Base-by-base conservation (phyloP, 2,113 vertebrate genomes). In the Thymallus thymallus region DNA sequence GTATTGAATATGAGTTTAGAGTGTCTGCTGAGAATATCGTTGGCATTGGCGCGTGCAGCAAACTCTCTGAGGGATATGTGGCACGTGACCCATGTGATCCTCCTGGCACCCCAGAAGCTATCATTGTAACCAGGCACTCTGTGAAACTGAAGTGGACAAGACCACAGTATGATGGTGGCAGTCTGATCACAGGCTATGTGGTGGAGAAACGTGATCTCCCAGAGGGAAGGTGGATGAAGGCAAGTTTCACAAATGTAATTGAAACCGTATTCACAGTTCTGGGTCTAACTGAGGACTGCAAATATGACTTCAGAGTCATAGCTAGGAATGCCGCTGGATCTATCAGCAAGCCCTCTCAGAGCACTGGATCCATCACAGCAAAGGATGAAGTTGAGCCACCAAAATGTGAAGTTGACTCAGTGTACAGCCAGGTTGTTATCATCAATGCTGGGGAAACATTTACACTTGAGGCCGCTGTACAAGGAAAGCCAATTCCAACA, bases 201-300 rank as follows among this genome's bases (percentile, higher is more conserved):
- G 95, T 99, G 77, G 98, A 99, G 87, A 98, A 98, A 88, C 94
- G 95, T 80, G 94, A 99, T 78, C 93, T 99, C 55, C 98, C 98
- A 75, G 96, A 99, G 12, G 98, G 98, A 74, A 96, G 96, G 51
- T 99, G 98, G 98, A 99, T 99, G 98, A 99, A 98, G 90, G 96
- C 97, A 18, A 99, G 97, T 76, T 99, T 98, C 84, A 90, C 97
- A 83, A 99, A 97, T 78, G 72, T 99, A 23, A 94, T 94, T 89
- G 96, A 96, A 87, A 95, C 92, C 65, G 94, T 98, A 66, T 99
- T 98, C 85, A 95, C 93, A 76, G 95, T 98, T 69, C 94, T 94
- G 73, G 96, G 97, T n/a, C 93, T 99, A 74, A 95, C 90, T 74
- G 98, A 99, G 92, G 95, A 98, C 80, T 89, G 91, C 78, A 95